Percentiles rank a stretch among this genome's conserved stretches.
phyloP scores from a whole-genome alignment of 2,797 vertebrate species.

The Manis pentadactyla region DNA sequence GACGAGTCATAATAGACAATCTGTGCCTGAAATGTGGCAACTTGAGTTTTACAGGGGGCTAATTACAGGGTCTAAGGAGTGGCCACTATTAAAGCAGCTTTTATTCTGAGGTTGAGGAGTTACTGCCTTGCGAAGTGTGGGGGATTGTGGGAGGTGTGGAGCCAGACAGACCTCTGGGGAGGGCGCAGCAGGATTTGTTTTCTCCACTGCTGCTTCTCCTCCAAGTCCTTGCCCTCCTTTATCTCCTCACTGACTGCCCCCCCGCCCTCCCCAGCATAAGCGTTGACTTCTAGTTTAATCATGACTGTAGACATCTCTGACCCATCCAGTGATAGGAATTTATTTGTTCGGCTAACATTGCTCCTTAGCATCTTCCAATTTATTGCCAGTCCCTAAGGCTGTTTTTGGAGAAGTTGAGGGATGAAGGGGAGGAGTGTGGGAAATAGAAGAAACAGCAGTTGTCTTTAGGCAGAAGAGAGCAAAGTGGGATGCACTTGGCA shows the following conservation, averaged over 20 bases:
- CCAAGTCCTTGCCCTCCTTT: not conserved
- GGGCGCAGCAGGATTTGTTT: rapidly evolving
- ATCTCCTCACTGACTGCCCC: not conserved
- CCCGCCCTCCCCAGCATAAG: not conserved
- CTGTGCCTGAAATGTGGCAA: slow-evolving; percentile 43
- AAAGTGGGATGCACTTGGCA: not conserved
- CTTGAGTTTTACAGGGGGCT: slow-evolving; percentile 68
- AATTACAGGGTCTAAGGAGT: slow-evolving; percentile 63
- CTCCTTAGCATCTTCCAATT: not conserved
- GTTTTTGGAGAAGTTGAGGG: not conserved
- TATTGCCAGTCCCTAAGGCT: not conserved
- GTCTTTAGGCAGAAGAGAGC: not conserved
- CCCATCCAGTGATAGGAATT: not conserved
- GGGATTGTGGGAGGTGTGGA: slow-evolving; percentile 57
- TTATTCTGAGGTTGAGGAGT: slow-evolving; percentile 54
- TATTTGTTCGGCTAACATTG: not conserved
- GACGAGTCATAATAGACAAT: slow-evolving; percentile 45
- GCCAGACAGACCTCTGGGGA: not conserved
- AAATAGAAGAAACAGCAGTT: not conserved
- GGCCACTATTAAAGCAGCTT: slow-evolving; percentile 63
- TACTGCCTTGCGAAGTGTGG: slow-evolving; percentile 47
- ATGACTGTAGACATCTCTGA: not conserved
- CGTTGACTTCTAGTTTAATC: not conserved
- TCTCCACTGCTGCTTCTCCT: not conserved
- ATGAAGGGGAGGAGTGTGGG: not conserved